phyloP scores from a whole-genome alignment of 2,113 vertebrate genomes.

The Xenus cinereus region DNA sequence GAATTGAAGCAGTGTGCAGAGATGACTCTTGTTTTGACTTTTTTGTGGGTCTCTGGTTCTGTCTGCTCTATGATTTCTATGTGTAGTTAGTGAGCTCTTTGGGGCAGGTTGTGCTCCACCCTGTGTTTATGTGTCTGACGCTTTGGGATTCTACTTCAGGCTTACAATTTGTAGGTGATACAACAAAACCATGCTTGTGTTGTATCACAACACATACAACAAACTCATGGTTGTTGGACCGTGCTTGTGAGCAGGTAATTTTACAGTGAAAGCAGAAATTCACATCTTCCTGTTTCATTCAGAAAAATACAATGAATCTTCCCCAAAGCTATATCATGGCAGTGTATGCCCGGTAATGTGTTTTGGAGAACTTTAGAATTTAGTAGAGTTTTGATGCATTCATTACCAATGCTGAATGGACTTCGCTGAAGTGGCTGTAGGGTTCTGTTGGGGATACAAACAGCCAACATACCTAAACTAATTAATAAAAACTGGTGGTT shows the following conservation, averaged over 20 bases:
- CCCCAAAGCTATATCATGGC: not conserved
- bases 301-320: not conserved
- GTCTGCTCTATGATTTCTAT: not conserved
- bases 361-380: not conserved
- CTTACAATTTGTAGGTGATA: not conserved
- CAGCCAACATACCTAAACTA: not conserved
- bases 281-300: not conserved
- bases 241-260: not conserved
- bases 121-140: not conserved
- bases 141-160: not conserved
- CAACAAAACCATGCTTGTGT: not conserved
- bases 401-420: not conserved
- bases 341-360: not conserved
- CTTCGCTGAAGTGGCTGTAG: not conserved
- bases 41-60: not conserved
- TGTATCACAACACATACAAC: no score
- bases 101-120: not conserved
- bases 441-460: not conserved
- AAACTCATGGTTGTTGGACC: not conserved
- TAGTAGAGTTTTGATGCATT: not conserved
- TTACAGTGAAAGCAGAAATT: not conserved
- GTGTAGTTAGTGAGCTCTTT: not conserved
- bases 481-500: not conserved
- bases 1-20: not conserved
- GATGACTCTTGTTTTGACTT: not conserved